Base-by-base conservation (phyloP, 2,797 vertebrate genomes). In the Hyperoplus lanceolatus region DNA sequence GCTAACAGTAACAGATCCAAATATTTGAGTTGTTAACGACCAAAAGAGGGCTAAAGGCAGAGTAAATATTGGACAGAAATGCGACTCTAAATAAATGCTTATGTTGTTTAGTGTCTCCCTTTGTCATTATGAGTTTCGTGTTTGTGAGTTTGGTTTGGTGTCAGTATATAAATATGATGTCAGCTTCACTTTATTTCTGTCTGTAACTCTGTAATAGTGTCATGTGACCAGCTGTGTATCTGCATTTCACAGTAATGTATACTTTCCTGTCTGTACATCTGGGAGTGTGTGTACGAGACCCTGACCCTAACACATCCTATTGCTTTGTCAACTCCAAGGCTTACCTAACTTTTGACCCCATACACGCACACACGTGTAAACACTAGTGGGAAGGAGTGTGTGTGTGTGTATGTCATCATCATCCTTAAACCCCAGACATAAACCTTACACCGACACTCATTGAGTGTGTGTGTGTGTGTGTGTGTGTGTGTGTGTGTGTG, bases 261-360 rank as follows among this genome's bases (percentile, higher is more conserved):
- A 51, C 18, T 16, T 55, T 8, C 71, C 65, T 76, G 59, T 63
- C 50, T 55, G 29, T 18, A 39, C 41, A 39, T 57, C 14, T 70
- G 42, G 75, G 56, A 56, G 21, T 66, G 65, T 70, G 60, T 68
- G 63, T 66, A 54, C 65, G 18, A 82, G 73, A 77, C 80, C 68
- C 21, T 77, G 77, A 88, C 85, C 90, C 79, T 80, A 77, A 91
- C 91, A 90, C 84, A 77, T 91, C 73, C 73, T 69, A 77, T 46
- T 56, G 68, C 70, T 82, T 84, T 79, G 82, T 87, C 82, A 88
- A 79, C 78, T 73, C 70, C 50, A 61, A 81, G 57, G 91, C 85
- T 94, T 93, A 89, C 75, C 68, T 92, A 94, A 92, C 90, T 88
- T 88, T 75, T 91, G 88, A 87, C 89, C 81, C 70, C n/a, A 10